Evolutionary conservation across 2,797 vertebrate genomes (phyloP), one percentile per base, ranked within the genome.

Genomic region (Coccyzus lansbergi): DNA sequence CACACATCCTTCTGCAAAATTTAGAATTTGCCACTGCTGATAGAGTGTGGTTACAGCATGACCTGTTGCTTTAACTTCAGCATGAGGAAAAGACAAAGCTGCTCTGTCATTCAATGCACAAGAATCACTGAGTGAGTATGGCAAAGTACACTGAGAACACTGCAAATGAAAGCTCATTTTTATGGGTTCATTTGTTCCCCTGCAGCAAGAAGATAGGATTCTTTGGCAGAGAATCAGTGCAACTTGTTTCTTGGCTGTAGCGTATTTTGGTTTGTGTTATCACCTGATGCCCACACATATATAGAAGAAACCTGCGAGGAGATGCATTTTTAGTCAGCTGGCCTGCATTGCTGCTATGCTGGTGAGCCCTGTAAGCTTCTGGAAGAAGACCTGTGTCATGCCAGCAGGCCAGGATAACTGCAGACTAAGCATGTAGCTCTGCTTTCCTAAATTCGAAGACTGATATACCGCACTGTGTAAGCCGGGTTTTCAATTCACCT

Each of bases 191-290:
- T 86, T 83, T 0, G 5, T 82, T 67, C 36, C 21, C 44, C 56
- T 86, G 28, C 74, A 77, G 56, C 51, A 70, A 53, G 21, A 59
- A 84, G 48, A 86, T 4, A 49, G 36, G 56, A 74, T 68, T 82
- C 48, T 88, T 51, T 88, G 63, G 60, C 70, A 90, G 40, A 84
- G 44, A 93, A 86, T 64, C 77, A 56, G 31, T 74, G 48, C 69
- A 81, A 24, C 55, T 79, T 46, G 74, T 58, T 84, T 90, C 40
- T 77, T 83, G 74, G 29, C 89, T 91, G 87, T 83, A 67, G 70
- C 71, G 63, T 88, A 88, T 92, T 92, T 84, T 91, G 75, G 72
- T 92, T 92, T 90, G 29, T 89, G 71, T 92, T 93, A 77, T 76
- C 89, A 84, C 52, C 67, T 69, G 40, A 77, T 94, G 83, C 85